A percentile compares a stretch with the other conserved stretches of the same genome.
Conservation (phyloP, 2,797 vertebrate genomes). For the Tiaroga cobitis region DNA sequence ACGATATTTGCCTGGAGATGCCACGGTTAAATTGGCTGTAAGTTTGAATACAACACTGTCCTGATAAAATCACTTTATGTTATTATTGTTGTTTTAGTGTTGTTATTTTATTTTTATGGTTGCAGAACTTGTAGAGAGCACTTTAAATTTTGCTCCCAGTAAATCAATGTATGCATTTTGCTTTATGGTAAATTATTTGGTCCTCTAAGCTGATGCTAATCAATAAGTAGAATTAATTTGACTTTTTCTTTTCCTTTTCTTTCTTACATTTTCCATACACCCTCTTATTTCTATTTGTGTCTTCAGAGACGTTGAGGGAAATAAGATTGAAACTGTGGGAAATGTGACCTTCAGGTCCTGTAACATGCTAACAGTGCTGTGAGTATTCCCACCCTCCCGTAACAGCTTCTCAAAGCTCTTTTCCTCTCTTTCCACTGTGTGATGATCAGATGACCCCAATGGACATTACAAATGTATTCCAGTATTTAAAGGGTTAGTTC, state of each 20-base stretch:
- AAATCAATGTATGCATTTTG: background rate
- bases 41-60: constrained; percentile 67
- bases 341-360: constrained; percentile 90
- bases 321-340: constrained; percentile 87
- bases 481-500: background rate
- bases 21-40: constrained; percentile 93
- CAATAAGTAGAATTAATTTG: constrained; percentile 22
- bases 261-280: background rate
- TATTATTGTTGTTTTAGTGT: too few species aligned
- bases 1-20: constrained; percentile 91
- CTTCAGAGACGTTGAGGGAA: constrained; percentile 92
- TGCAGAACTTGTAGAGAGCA: background rate
- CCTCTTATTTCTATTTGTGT: constrained; percentile 28
- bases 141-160: background rate
- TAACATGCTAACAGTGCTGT: constrained; percentile 91
- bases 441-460: background rate
- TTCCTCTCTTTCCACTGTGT: background rate
- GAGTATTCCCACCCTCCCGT: constrained; percentile 70
- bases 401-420: background rate
- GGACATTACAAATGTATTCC: background rate
- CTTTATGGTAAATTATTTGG: background rate
- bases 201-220: background rate
- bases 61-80: background rate
- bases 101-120: background rate
- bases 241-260: background rate